phyloP scores from a whole-genome alignment of 2,797 vertebrate genomes.

The Notamacropus eugenii region DNA sequence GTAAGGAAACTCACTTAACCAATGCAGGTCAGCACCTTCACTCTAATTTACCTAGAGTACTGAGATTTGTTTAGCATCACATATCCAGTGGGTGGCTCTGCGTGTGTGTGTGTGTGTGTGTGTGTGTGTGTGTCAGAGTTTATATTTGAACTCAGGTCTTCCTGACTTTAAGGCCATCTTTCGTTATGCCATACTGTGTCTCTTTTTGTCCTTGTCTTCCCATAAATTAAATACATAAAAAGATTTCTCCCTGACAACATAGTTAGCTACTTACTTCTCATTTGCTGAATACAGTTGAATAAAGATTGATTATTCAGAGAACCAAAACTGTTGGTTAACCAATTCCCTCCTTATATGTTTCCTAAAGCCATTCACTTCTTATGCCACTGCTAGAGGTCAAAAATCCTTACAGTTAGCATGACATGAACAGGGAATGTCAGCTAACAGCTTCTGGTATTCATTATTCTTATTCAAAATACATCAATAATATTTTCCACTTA shows the following conservation, averaged over 20 bases:
- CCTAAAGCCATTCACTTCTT: background rate
- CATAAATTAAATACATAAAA: background rate
- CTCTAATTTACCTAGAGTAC: background rate
- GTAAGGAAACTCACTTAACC: background rate
- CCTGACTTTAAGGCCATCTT: background rate
- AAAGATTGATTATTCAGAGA: background rate
- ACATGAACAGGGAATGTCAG: background rate
- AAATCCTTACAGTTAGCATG: background rate
- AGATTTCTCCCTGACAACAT: background rate
- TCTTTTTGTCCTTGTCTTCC: background rate
- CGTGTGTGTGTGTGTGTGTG: no score
- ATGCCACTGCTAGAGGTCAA: background rate
- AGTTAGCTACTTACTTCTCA: background rate
- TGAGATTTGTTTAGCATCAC: background rate
- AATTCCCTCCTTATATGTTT: background rate
- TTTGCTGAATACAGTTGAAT: background rate
- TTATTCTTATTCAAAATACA: background rate
- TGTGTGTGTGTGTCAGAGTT: background rate
- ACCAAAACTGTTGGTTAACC: background rate
- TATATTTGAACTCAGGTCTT: background rate
- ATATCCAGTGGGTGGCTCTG: background rate
- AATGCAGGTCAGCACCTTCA: background rate
- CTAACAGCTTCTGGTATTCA: background rate
- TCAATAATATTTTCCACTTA: background rate
- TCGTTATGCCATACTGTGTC: background rate